phyloP scores from a whole-genome alignment of 2,113 vertebrate genomes.

The Crocuta crocuta region DNA sequence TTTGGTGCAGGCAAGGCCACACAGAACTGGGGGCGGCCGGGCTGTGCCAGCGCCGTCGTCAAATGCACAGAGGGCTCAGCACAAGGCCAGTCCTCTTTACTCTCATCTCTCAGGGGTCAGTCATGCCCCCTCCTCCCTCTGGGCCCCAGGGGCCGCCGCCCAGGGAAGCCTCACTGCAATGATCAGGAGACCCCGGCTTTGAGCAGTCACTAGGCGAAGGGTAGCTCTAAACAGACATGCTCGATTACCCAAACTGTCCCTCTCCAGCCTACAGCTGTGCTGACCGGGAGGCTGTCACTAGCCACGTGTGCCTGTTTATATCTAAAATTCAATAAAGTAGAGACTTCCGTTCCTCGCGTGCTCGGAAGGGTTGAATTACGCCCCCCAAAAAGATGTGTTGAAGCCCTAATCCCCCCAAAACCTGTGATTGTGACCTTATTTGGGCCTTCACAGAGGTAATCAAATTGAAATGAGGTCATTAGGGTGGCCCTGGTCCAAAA shows the following conservation, averaged over 20 bases:
- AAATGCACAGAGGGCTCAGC: background rate
- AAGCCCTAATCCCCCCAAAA: background rate
- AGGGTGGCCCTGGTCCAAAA: background rate
- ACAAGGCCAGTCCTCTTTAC: accelerated
- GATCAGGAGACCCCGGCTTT: background rate
- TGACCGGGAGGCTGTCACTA: background rate
- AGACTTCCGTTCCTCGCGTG: background rate
- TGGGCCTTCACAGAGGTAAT: background rate
- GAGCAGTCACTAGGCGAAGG: background rate
- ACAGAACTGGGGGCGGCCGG: background rate
- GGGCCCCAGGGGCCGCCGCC: background rate
- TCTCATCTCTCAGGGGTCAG: background rate
- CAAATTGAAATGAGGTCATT: background rate
- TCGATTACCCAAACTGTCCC: background rate
- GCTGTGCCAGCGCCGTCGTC: background rate
- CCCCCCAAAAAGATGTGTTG: background rate
- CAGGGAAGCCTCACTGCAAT: background rate
- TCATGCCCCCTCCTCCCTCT: accelerated
- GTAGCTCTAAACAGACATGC: background rate
- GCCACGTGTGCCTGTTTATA: background rate
- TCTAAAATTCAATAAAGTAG: background rate
- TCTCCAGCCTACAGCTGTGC: background rate
- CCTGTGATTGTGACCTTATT: background rate
- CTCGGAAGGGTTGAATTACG: background rate
- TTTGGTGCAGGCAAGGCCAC: background rate